Evolutionary conservation across 2,797 vertebrate genomes (phyloP), one percentile per base, ranked within the genome.

Genomic region (Coendou prehensilis): DNA sequence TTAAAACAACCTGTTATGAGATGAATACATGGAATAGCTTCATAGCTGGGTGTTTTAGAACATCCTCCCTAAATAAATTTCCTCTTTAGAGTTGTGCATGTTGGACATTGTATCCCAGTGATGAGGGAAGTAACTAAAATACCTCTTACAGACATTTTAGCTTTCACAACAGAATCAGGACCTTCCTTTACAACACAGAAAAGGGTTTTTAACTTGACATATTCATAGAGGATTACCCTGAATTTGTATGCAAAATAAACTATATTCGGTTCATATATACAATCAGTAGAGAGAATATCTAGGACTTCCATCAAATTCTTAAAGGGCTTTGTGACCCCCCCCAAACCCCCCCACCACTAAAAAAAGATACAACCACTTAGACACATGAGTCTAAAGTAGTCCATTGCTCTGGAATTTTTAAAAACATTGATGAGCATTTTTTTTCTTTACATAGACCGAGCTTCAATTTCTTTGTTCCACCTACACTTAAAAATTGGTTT

Each of bases 221-320:
- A 54, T 69, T 59, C 64, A 37, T 93, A 52, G 57, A 79, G 37
- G 14, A 57, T 50, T 73, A 89, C 54, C 26, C 81, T 82, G 20
- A 93, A 82, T 52, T 57, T 81, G 33, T 47, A 71, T 73, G n/a
- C 30, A 85, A 96, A 75, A 84, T 57, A 52, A 94, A 91, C 37
- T 78, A 37, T 30, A 1, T 57, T 45, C n/a, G 9, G 28, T n/a
- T 94, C 22, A 45, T 33, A 50, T 75, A 78, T 52, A 50, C 22
- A 71, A 87, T 61, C 22, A 57, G 33, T 45, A 52, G 17, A 76
- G 54, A 71, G 67, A 85, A 80, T 33, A 71, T 79, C 22, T 73
- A 91, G 6, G 13, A 82, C 54, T 57, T 87, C 75, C n/a, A 78
- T 78, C 59, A 76, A 30, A 78, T 73, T 88, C 76, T 75, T 59